Base-by-base conservation (phyloP, 2,113 vertebrate genomes). In the Ceyx margarethae region DNA sequence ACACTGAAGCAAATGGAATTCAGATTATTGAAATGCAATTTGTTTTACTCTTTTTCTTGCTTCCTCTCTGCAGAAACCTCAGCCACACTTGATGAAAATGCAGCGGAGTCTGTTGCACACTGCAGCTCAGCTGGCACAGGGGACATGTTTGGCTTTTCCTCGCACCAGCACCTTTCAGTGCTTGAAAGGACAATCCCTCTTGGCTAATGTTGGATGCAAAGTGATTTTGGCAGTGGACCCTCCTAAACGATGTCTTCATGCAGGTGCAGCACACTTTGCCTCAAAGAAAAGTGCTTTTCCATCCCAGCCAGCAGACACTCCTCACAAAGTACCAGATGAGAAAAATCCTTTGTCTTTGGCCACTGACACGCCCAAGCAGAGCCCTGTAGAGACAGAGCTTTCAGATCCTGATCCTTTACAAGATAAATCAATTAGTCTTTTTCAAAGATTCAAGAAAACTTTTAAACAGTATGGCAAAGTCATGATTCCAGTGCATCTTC, bases 401-500 rank as follows among this genome's bases (percentile, higher is more conserved):
- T 71, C 78, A 81, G 98, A 99, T 42, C 43, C 95, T 15, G 99
- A 99, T 96, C 99, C 99, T 9, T 97, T 99, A 88, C 98, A 99
- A 96, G 99, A 99, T 94, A 98, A 97, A 85, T 99, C 99, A 85
- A 98, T 98, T 56, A 97, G 98, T 65, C 98, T 99, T 1, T 97
- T 97, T 81, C 99, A 99, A 91, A 98, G 99, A 91, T 99, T 99
- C 96, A 99, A 99, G 97, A 99, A 89, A 85, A 99, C 98, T 73
- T 99, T 99, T 94, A 99, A 99, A 94, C 99, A 99, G 77, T 99
- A 99, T 53, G 98, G 99, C 78, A 99, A 99, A 97, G 99, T 99
- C 86, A 96, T 99, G 98, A 98, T 99, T 94, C 99, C 99, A 10
- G 98, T 99, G 23, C 99, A 99, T 90, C 97, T 99, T 69, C 15